A percentile compares a stretch with the other conserved stretches of the same genome.
phyloP scores from a whole-genome alignment of 2,113 vertebrate genomes.

The Turdus rufiventris region DNA sequence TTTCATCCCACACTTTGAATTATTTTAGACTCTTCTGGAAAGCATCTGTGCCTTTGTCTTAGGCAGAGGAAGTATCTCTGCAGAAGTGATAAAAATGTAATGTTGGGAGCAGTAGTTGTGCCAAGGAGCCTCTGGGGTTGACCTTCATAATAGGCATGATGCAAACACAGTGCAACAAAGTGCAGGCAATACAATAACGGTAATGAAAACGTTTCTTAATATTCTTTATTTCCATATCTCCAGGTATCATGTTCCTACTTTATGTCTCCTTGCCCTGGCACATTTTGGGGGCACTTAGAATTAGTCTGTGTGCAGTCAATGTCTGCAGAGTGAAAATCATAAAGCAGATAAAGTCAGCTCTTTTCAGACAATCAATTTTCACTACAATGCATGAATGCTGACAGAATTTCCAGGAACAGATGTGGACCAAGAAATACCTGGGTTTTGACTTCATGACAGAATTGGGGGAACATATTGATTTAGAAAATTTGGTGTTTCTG shows the following conservation, averaged over 20 bases:
- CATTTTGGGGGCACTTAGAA: background rate
- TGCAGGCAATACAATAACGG: background rate
- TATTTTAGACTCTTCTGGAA: slow-evolving; percentile 22
- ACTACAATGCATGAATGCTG: background rate
- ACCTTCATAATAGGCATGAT: background rate
- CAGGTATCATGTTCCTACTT: background rate
- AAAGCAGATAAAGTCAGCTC: background rate
- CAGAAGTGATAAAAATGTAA: background rate
- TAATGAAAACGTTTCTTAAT: background rate
- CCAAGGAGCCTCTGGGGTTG: background rate
- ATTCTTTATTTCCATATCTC: background rate
- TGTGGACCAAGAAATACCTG: background rate
- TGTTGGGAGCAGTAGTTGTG: background rate
- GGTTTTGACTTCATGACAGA: background rate
- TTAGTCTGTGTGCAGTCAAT: background rate
- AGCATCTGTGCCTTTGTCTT: slow-evolving; percentile 5
- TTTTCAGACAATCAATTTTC: background rate
- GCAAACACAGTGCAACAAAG: background rate
- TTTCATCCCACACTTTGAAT: slow-evolving; percentile 1
- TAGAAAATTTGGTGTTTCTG: background rate
- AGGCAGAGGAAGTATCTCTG: background rate
- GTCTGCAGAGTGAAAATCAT: background rate
- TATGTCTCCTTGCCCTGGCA: background rate
- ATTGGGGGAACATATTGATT: fast-evolving
- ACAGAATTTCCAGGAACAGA: background rate